These are phyloP conservation scores for Melanotaenia parkinsoni DNA, from an alignment of 2,797 vertebrate species.

Conservation along the genomic window DNA sequence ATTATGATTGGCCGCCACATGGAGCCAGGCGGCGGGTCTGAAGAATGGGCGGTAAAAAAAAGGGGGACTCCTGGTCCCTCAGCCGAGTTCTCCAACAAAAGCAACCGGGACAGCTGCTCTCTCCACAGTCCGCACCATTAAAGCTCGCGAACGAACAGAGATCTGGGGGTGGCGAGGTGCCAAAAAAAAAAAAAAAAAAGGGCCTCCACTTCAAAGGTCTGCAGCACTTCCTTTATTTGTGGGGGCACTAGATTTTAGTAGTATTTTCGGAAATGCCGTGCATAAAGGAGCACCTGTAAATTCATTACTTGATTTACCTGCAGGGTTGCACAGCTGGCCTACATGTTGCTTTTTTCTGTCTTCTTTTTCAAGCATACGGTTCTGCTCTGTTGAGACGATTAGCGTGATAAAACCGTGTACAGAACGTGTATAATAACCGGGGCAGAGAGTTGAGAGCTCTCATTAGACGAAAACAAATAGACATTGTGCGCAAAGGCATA, in stretches of 20 bases:
- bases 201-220: slow-evolving; percentile 65
- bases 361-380: slow-evolving; percentile 10
- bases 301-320: neutral
- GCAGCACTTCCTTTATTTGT: slow-evolving; percentile 49
- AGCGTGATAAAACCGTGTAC: slow-evolving; percentile 61
- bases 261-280: slow-evolving; percentile 36
- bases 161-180: slow-evolving; percentile 70
- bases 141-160: slow-evolving; percentile 50
- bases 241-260: slow-evolving; percentile 56
- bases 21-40: slow-evolving; percentile 56
- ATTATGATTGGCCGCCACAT: slow-evolving; percentile 57
- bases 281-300: slow-evolving; percentile 43
- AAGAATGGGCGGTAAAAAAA: slow-evolving; percentile 31
- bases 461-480: slow-evolving; percentile 51
- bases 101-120: slow-evolving; percentile 74
- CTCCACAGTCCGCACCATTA: slow-evolving; percentile 65
- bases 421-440: slow-evolving; percentile 50
- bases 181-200: slow-evolving; percentile 45
- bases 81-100: slow-evolving; percentile 69
- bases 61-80: slow-evolving; percentile 54
- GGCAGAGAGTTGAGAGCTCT: slow-evolving; percentile 31
- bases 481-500: slow-evolving; percentile 33
- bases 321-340: slow-evolving; percentile 1
- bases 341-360: neutral
- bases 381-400: slow-evolving; percentile 47